Evolutionary conservation across 2,888 invertebrate species (phyloP).

Genomic region (Nesidiocoris tenuis): DNA sequence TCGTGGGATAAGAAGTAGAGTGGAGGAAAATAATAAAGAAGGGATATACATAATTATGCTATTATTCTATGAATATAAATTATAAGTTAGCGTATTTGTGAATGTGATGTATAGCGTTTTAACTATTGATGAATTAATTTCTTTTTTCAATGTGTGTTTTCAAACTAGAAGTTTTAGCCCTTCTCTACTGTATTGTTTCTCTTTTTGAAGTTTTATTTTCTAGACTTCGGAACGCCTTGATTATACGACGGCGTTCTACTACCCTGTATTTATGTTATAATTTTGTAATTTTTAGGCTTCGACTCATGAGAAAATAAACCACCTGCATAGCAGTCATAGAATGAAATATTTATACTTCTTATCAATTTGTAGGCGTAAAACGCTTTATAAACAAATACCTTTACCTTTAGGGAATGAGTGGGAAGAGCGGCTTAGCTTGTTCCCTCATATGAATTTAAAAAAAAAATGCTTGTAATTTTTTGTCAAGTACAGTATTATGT

Average conservation of each 20-base stretch:
- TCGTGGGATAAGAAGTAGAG: slow-evolving; percentile 45
- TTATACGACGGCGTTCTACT: slow-evolving; percentile 44
- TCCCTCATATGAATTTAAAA: slow-evolving; percentile 40
- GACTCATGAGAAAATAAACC: slow-evolving; percentile 43
- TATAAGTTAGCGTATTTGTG: slow-evolving; percentile 49
- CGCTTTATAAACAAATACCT: slow-evolving; percentile 46
- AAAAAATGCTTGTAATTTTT: slow-evolving; percentile 49
- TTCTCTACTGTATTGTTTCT: slow-evolving; percentile 45
- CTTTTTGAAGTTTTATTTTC: slow-evolving; percentile 36
- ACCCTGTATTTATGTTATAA: slow-evolving; percentile 48
- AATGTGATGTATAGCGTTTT: slow-evolving; percentile 50
- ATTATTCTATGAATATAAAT: slow-evolving; percentile 44
- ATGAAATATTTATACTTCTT: slow-evolving; percentile 47
- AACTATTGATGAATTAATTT: slow-evolving; percentile 45
- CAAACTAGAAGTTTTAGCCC: slow-evolving; percentile 41
- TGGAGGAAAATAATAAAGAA: neutral
- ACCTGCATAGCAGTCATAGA: slow-evolving; percentile 50
- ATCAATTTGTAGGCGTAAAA: slow-evolving; percentile 48
- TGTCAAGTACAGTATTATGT: slow-evolving; percentile 51
- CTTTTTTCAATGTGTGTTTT: slow-evolving; percentile 48
- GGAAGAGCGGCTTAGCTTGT: slow-evolving; percentile 39
- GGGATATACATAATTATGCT: slow-evolving; percentile 40
- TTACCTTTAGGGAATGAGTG: slow-evolving; percentile 43
- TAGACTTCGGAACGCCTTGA: slow-evolving; percentile 39
- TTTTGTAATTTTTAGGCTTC: slow-evolving; percentile 46